A percentile compares a stretch with the other conserved stretches of the same genome.
phyloP scores from a whole-genome alignment of 2,888 invertebrate species.

The Hirtodrosophila confusa region DNA sequence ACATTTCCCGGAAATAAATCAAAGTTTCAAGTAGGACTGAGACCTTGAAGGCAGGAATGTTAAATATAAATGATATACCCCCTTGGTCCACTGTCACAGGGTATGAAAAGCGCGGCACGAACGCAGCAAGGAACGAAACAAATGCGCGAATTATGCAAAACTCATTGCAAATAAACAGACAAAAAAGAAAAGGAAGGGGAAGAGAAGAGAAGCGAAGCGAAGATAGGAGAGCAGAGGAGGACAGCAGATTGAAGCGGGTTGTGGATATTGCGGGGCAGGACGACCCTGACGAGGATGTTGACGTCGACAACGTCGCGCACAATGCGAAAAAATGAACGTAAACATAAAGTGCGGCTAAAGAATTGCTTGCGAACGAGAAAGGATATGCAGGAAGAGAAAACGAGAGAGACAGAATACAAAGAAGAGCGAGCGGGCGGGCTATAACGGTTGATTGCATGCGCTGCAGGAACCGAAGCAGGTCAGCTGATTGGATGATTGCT shows the following conservation, averaged over 20 bases:
- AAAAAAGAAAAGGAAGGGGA: conserved; percentile 28
- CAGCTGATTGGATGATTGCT: conserved; percentile 77
- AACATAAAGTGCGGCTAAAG: conserved; percentile 71
- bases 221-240: background rate
- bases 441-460: conserved; percentile 73
- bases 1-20: no score
- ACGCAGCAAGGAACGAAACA: conserved; percentile 61
- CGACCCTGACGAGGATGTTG: conserved; percentile 74
- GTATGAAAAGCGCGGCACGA: conserved; percentile 29
- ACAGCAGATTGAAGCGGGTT: background rate
- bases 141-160: conserved; percentile 80
- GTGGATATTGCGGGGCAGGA: conserved; percentile 30
- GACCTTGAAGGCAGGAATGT: no score
- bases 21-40: no score
- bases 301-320: conserved; percentile 69
- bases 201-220: background rate
- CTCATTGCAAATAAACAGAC: conserved; percentile 74
- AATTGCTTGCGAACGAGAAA: conserved; percentile 48
- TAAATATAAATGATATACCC: conserved; percentile 2
- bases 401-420: background rate
- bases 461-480: conserved; percentile 63
- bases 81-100: background rate
- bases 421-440: conserved; percentile 24
- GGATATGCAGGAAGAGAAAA: conserved; percentile 11
- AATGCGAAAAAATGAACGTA: conserved; percentile 72